Evolutionary conservation across 2,113 vertebrate species (phyloP).

Genomic region (Sorex araneus): DNA sequence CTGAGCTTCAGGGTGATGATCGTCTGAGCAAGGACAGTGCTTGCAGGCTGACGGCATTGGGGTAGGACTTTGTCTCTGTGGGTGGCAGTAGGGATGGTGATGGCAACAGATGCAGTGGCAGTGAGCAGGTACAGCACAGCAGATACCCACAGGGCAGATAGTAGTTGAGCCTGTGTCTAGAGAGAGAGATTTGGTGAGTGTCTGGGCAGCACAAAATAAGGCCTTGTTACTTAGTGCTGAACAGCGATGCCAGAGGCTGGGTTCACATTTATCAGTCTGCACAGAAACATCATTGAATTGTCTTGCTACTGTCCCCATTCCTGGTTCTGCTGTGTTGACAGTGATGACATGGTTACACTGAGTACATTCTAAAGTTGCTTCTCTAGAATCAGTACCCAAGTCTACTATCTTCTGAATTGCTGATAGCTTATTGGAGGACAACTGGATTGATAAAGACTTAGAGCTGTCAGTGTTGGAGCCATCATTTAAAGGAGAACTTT

Average conservation of each 20-base stretch:
- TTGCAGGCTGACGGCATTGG: neutral
- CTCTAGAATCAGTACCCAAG: neutral
- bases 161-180: conserved; percentile 78
- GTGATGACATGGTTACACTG: neutral
- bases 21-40: neutral
- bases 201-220: neutral
- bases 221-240: neutral
- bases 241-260: neutral
- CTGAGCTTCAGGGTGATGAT: conserved; percentile 39
- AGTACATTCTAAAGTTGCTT: conserved; percentile 5
- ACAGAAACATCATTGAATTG: conserved; percentile 71
- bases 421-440: conserved; percentile 81
- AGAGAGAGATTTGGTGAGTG: conserved; percentile 82
- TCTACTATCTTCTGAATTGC: conserved; percentile 48
- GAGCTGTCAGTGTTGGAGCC: conserved; percentile 33
- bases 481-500: neutral
- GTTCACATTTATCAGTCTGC: conserved; percentile 72
- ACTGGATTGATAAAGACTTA: conserved; percentile 83
- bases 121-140: accelerated
- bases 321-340: neutral
- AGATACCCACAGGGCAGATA: neutral
- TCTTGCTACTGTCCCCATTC: neutral
- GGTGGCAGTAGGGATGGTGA: neutral
- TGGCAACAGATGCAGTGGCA: conserved; percentile 62
- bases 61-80: neutral